A percentile compares a stretch with the other conserved stretches of the same genome.
Evolutionary conservation across 2,113 vertebrate species (phyloP).

Genomic region (Myiagra hebetior): DNA sequence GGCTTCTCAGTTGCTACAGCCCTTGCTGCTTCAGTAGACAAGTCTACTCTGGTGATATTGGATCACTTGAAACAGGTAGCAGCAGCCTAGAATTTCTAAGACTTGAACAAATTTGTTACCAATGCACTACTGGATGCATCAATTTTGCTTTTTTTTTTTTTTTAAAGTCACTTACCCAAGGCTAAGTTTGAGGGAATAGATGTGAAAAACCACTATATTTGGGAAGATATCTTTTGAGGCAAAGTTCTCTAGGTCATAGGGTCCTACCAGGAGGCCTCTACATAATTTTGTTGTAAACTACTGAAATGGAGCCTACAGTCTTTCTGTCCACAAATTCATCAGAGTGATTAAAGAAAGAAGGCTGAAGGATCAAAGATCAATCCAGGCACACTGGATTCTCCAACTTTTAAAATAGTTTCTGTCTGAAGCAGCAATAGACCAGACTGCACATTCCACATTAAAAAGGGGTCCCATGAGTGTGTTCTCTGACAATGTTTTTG

Average conservation of each 20-base stretch:
- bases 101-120: not conserved
- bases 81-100: not conserved
- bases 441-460: not conserved
- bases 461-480: accelerated
- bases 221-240: not conserved
- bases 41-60: slow-evolving; percentile 7
- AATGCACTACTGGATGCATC: not conserved
- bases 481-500: not conserved
- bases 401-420: not conserved
- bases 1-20: slow-evolving; percentile 16
- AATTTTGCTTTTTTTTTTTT: not conserved
- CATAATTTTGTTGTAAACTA: not conserved
- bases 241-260: not conserved
- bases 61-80: not conserved
- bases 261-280: not conserved
- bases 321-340: not conserved
- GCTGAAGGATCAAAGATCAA: not conserved
- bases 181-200: not conserved
- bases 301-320: not conserved
- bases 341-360: not conserved
- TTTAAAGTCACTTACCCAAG: not conserved
- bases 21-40: not conserved
- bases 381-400: not conserved
- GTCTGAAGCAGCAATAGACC: not conserved
- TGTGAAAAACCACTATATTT: not conserved